Base-by-base conservation (phyloP, 2,888 invertebrate species). In the Crioceris asparagi region DNA sequence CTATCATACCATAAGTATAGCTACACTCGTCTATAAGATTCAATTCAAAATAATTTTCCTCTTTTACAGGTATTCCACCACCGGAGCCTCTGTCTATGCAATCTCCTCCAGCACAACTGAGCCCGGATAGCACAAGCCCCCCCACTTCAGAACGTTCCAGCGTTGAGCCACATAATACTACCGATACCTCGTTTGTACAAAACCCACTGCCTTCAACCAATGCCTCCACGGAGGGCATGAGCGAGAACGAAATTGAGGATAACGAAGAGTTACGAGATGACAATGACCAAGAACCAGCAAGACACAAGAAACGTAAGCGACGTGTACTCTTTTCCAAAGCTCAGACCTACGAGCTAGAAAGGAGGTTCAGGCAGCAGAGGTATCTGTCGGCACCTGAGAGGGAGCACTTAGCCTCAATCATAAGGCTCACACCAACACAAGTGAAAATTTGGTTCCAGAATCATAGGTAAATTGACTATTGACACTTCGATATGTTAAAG, bases 371-470 rank as follows among this genome's bases (percentile, higher is more conserved):
- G 2, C 93, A 94, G 59, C 97, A 98, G 63, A 72, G 93, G 48
- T 98, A 98, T 65, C 72, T 98, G 11, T 94, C 94, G 2, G 98
- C 97, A 0, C 97, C 97, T 0, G 98, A 98, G 64, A 68, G 98
- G 21, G 98, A 98, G 60, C 94, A 96, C 60, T 69, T 98, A 47
- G 97, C 98, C 2, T 87, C 87, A 46, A 73, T 93, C 54, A 97
- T 98, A 47, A 75, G 91, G 38, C 70, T 98, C 40, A 96, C 97
- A 2, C 97, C 97, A 0, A 97, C 96, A 2, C 98, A 98, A 70
- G 87, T 87, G 34, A 96, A 96, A 68, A 97, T 98, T 55, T 98
- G 97, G 97, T 98, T 97, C 69, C 96, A 96, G 64, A 96, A 96
- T 65, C 97, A 97, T 63, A 81, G 93, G 65, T 66, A 41, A 54